Base-by-base conservation (phyloP, 2,888 invertebrate genomes). In the Cryptocephalus primarius region DNA sequence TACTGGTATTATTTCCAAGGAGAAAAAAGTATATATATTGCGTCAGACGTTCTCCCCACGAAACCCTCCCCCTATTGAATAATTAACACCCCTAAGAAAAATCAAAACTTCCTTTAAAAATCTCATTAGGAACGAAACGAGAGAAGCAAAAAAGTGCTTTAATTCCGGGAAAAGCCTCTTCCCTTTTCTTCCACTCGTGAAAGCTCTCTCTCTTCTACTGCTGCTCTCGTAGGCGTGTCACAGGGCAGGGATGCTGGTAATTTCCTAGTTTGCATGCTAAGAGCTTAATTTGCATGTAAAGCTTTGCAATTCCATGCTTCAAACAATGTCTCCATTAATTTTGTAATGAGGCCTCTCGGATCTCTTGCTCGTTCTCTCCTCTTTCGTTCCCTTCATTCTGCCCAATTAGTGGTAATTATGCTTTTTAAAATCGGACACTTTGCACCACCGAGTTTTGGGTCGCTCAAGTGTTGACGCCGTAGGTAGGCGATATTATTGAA, bases 291-390 rank as follows among this genome's bases (percentile, higher is more conserved):
- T 68, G 64, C 68, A 69, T 69, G 66, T 66, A 65, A 65, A 66
- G 63, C 64, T 60, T 22, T 54, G 58, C 63, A 61, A 58, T 63
- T 62, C 59, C 60, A 59, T 58, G 59, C 61, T 61, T 66, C 65
- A 66, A 67, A 68, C 68, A 68, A 66, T 68, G 67, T 67, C 66
- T 67, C 66, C 66, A 67, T 68, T 68, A 69, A 67, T 68, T 62
- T 64, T 56, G 61, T 65, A 67, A 68, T 66, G 67, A 68, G 64
- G 55, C 57, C 57, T 60, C 58, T 54, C 53, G 48, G 54, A 46
- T 53, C 55, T 39, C 39, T 44, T 42, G 53, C 48, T 57, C 52
- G 51, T 49, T 49, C 53, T 32, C 13, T 33, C 53, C 56, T 64
- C 63, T 64, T 64, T 65, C 60, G 55, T 48, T 56, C 55, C 55